Conservation (phyloP, 2,113 vertebrate genomes). For the Chaenocephalus aceratus region DNA sequence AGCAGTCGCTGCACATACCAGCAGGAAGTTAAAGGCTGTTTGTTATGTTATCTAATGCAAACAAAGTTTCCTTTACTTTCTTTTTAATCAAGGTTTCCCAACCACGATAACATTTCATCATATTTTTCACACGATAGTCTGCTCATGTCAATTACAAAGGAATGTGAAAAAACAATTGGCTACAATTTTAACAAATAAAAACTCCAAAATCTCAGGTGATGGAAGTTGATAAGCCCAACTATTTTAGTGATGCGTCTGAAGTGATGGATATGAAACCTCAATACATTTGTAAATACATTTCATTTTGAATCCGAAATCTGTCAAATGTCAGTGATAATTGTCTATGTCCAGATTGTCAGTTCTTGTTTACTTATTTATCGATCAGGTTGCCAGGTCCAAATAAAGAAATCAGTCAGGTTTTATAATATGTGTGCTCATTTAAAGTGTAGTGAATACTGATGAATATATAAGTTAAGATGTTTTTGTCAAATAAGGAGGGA, state of each 20-base stretch:
- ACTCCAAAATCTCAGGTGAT: neutral
- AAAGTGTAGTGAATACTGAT: neutral
- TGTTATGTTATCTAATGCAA: slow-evolving; percentile 36
- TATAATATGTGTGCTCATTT: too few relatives aligned
- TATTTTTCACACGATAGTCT: too few relatives aligned
- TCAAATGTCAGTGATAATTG: neutral
- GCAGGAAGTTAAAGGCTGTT: slow-evolving; percentile 45
- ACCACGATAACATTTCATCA: neutral
- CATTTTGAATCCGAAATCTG: neutral
- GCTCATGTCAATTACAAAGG: neutral
- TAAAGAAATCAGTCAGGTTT: neutral
- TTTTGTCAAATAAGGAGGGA: neutral
- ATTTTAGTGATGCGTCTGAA: neutral
- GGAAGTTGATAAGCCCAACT: neutral
- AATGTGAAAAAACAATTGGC: too few relatives aligned
- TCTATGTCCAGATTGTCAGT: neutral
- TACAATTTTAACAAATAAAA: neutral
- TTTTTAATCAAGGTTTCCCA: neutral
- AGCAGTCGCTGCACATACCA: slow-evolving; percentile 61
- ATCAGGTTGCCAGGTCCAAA: too few relatives aligned
- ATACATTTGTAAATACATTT: neutral
- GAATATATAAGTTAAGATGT: neutral
- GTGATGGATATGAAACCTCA: neutral
- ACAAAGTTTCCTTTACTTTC: neutral
- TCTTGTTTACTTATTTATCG: neutral